phyloP scores from a whole-genome alignment of 2,113 vertebrate genomes.

The Gobio gobio region DNA sequence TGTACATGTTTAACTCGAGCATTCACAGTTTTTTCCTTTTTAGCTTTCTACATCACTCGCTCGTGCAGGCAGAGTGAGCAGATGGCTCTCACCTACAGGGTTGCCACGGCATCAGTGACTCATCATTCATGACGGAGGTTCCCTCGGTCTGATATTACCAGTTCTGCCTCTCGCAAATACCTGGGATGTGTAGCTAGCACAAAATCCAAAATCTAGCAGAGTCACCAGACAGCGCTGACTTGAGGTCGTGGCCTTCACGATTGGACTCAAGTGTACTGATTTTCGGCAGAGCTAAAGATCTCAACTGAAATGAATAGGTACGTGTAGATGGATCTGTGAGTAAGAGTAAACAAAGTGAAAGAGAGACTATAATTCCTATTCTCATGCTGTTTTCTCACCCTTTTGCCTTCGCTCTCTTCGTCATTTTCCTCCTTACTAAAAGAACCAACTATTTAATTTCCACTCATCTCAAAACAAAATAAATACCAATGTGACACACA shows the following conservation, averaged over 20 bases:
- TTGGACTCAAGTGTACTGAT: not conserved
- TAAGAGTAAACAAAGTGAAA: not conserved
- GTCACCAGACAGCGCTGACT: not conserved
- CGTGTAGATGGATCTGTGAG: not conserved
- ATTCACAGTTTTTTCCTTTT: not conserved
- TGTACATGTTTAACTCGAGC: not conserved
- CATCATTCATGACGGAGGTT: conserved; percentile 58
- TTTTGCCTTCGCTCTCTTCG: not conserved
- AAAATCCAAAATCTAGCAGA: not conserved
- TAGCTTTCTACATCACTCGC: not conserved
- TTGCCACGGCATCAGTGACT: conserved; percentile 71
- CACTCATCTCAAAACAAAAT: not conserved
- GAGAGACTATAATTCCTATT: conserved; percentile 20
- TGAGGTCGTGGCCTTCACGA: not conserved
- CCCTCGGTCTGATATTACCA: conserved; percentile 26
- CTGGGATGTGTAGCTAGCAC: conserved; percentile 14
- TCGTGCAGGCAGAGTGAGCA: conserved; percentile 48
- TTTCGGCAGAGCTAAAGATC: not conserved
- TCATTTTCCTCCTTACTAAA: not conserved
- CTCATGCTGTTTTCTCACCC: not conserved
- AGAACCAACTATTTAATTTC: not conserved
- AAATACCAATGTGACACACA: not conserved
- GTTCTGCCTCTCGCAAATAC: conserved; percentile 31
- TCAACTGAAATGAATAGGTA: conserved; percentile 7
- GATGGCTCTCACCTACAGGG: conserved; percentile 61